Conservation (phyloP, 2,888 invertebrate genomes). For the Orthonevra nobilis region DNA sequence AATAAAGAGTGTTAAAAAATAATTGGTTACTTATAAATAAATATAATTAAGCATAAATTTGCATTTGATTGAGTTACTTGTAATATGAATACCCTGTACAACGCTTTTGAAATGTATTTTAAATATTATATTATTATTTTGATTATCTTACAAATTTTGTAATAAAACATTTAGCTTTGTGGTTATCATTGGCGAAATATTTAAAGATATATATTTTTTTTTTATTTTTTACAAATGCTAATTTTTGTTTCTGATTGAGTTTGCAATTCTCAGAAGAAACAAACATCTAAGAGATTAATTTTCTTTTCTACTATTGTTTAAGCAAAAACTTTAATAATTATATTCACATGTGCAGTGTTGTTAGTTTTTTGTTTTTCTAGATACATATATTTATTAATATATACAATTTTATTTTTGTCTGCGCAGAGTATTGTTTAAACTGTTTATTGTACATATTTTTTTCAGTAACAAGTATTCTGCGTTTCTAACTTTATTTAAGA, state of each 20-base stretch:
- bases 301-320: slow-evolving; percentile 54
- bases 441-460: slow-evolving; percentile 52
- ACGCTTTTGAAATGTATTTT: slow-evolving; percentile 44
- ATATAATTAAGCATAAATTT: slow-evolving; percentile 19
- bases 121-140: neutral
- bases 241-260: slow-evolving; percentile 61
- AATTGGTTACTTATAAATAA: neutral
- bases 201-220: neutral
- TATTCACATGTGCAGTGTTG: slow-evolving; percentile 39
- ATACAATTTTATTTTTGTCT: neutral
- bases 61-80: slow-evolving; percentile 1
- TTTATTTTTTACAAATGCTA: neutral
- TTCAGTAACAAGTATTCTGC: slow-evolving; percentile 43
- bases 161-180: too few species aligned
- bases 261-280: slow-evolving; percentile 69
- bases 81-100: slow-evolving; percentile 56
- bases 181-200: too few species aligned
- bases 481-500: slow-evolving; percentile 19
- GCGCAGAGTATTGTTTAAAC: slow-evolving; percentile 38
- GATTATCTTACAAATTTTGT: slow-evolving; percentile 6
- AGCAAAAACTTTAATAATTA: slow-evolving; percentile 53
- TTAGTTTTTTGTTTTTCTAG: neutral
- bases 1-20: neutral
- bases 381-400: neutral
- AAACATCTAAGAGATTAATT: slow-evolving; percentile 52